Evolutionary conservation across 2,888 invertebrate genomes (phyloP), one percentile per base, ranked within the genome.

Genomic region (Rhogogaster chlorosoma): DNA sequence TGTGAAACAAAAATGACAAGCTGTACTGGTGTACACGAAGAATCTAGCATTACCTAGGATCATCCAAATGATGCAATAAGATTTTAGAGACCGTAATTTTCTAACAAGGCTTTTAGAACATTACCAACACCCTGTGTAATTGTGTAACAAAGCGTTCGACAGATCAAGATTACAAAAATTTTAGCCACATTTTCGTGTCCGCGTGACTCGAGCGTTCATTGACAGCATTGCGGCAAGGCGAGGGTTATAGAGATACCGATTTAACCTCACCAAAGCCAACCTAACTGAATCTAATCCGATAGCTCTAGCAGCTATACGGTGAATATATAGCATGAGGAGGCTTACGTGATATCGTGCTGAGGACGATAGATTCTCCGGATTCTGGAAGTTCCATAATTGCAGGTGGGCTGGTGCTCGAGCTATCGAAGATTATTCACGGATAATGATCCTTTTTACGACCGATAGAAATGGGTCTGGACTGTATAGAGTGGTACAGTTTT

Each of bases 1-100:
- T 91, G 86, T 12, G 86, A 85, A 70, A 75, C 32, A 73, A 29
- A 22, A 38, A 4, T 61, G n/a, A 71, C 2, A 77, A 9, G 3
- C 22, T 38, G 71, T 18, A 12, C 61, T 26, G 18, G 45, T 42
- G n/a, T 42, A 73, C 42, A n/a, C 12, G 22, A 22, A 38, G 9
- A 73, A n/a, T 73, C 10, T 15, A 10, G 42, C 42, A 73, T 10
- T 18, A 22, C 38, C 26, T 42, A 2, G n/a, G 32, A 36, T n/a
- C 18, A 70, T n/a, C 3, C 1, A 18, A 70, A 70, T n/a, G n/a
- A 36, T 38, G 7, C 7, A 70, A 2, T n/a, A 29, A 36, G 9
- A n/a, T n/a, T 70, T 9, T 70, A n/a, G n/a, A 70, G 6, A 15
- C 6, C 5, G 22, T 10, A 12, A 15, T 42, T 73, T 22, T 73